Evolutionary conservation across 2,113 vertebrate genomes (phyloP).

Genomic region (Synodontis membranacea): DNA sequence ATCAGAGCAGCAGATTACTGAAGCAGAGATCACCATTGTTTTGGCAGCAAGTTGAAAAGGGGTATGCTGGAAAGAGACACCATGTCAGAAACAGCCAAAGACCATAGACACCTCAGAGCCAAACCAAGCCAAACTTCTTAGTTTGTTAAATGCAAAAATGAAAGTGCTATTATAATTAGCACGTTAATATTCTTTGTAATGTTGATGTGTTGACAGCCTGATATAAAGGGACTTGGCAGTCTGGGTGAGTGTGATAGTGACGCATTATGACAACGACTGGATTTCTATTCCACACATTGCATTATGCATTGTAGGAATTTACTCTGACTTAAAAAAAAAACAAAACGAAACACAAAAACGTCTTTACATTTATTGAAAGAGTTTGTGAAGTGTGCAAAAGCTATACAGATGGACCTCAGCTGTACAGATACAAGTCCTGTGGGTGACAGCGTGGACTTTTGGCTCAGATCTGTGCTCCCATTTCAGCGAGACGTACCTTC

Average conservation of each 20-base stretch:
- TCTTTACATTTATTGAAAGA: background rate
- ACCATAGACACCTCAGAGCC: background rate
- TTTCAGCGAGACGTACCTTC: background rate
- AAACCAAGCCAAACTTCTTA: background rate
- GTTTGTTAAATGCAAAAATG: background rate
- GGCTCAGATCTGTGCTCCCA: background rate
- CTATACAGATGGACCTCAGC: background rate
- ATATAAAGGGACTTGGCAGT: constrained; percentile 41
- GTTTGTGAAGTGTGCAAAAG: constrained; percentile 15
- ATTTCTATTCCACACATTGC: background rate
- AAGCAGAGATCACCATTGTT: constrained; percentile 57
- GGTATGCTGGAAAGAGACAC: constrained; percentile 21
- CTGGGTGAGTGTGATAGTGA: constrained; percentile 32
- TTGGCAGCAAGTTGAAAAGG: constrained; percentile 40
- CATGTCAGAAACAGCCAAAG: constrained; percentile 2
- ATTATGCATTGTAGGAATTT: constrained; percentile 18
- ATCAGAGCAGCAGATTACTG: constrained; percentile 57
- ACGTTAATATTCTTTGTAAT: background rate
- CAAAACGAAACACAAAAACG: no score
- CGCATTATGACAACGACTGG: constrained; percentile 22
- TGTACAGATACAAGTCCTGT: constrained; percentile 24
- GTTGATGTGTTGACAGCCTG: constrained; percentile 34
- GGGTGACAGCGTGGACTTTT: background rate
- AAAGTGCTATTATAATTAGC: background rate
- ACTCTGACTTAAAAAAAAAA: background rate